Evolutionary conservation across 1,140 invertebrate genomes (phyloP), one percentile per base, ranked within the genome.

Genomic region (Teleopsis dalmanni): DNA sequence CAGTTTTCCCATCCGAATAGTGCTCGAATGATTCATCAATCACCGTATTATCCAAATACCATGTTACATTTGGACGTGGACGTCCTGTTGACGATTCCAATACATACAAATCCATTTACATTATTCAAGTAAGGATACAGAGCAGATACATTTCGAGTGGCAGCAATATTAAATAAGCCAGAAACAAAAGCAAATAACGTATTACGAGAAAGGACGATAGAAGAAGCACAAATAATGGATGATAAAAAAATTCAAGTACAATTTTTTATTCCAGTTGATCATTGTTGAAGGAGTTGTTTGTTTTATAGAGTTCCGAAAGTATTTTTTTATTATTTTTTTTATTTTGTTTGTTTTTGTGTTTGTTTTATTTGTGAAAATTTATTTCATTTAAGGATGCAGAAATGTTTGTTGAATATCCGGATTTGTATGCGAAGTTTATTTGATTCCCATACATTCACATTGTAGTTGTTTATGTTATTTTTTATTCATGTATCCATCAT

Each of bases 11-110:
- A 54, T 86, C 81, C 3, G 74, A 57, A 25, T 80, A 74, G 55
- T 82, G 78, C 53, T 84, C 82, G 68, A 78, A 89, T 6, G 85
- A 84, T 57, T 90, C 85, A 71, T 91, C 88, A 55, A 91, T 84
- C 54, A 91, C 78, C 8, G 75, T 76, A 62, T 88, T 87, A 64
- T 89, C 87, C 55, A 88, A 74, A 69, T 82, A 91, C 89, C 88
- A 92, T 33, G 79, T 83, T n/a, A 92, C 78, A 50, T 78, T 76
- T 2, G 88, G 88, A 52, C 78, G 75, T 21, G 89, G 88, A 51
- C 80, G 79, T 53, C 88, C 88, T 88, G 48, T 47, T 26, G 14
- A 19, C 9, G 31, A 3, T 26, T 16, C 27, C n/a, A 25, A 43
- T 29, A 27, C 26, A 31, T 14, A 21, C 26, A 29, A 16, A 31